Base-by-base conservation (phyloP, 2,797 vertebrate species). In the Menidia menidia region DNA sequence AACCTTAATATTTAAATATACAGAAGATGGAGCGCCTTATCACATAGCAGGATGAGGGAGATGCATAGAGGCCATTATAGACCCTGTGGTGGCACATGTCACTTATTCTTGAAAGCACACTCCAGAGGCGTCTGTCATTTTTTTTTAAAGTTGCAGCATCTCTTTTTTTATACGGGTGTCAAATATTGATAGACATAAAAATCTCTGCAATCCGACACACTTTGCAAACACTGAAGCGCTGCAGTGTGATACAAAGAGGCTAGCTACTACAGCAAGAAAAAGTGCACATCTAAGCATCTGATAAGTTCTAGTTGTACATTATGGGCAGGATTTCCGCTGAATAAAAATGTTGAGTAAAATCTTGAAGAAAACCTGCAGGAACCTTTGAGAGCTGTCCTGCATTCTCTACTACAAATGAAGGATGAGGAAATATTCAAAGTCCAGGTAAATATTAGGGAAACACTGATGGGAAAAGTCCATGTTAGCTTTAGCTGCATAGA, bases 1-100 rank as follows among this genome's bases (percentile, higher is more conserved):
- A 1, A 35, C 54, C 60, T 78, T 69, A 68, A 78, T 78, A 78
- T 82, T 78, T 72, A 71, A 71, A 75, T 51, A 68, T 6, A 63
- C 9, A 18, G 5, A 70, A 71, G 65, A 71, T 71, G 59, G 51
- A 50, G 32, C 56, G 52, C 19, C 18, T 68, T 55, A 45, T 44
- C 35, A 53, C 55, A 44, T 41, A 30, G 43, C 11, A 56, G 44
- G 33, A 53, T 7, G 30, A 58, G 16, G 57, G 43, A 53, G 19
- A 70, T 31, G 52, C 55, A 63, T 32, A 45, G 32, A 61, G 47
- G 2, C 9, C 35, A n/a, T 18, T 56, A 45, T 31, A 78, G 47
- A 30, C 18, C 14, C 43, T 51, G 44, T 10, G 43, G 16, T 59
- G 42, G 41, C 25, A 60, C 8, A 25, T 44, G 39, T 18, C 35